phyloP scores from a whole-genome alignment of 2,888 invertebrate species.

The Trichacis sp. region DNA sequence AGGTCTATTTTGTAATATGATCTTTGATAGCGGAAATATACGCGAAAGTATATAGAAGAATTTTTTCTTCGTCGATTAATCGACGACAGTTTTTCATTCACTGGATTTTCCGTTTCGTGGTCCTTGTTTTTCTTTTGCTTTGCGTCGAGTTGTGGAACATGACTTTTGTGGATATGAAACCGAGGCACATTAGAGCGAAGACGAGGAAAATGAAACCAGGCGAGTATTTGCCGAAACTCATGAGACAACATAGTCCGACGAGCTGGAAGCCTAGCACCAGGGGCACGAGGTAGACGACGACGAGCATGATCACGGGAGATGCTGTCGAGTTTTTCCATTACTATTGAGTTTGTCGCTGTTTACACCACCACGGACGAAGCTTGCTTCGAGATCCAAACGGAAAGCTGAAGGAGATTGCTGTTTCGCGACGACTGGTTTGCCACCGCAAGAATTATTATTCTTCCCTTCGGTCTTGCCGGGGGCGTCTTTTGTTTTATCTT shows the following conservation, averaged over 20 bases:
- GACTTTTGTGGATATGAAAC: conserved; percentile 57
- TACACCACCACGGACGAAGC: too few relatives aligned
- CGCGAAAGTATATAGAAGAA: neutral
- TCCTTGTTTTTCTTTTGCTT: conserved; percentile 35
- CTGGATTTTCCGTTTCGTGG: conserved; percentile 50
- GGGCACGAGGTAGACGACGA: conserved; percentile 59
- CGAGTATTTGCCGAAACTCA: conserved; percentile 57
- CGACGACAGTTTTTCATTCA: conserved; percentile 17
- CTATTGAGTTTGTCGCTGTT: too few relatives aligned
- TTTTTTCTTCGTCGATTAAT: too few relatives aligned
- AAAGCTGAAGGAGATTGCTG: too few relatives aligned
- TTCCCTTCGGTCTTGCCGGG: neutral
- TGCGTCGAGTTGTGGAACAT: conserved; percentile 52
- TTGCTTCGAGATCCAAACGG: too few relatives aligned
- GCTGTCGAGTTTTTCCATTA: too few relatives aligned
- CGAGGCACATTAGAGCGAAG: conserved; percentile 58
- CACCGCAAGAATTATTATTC: too few relatives aligned
- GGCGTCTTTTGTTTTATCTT: neutral
- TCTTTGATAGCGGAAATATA: neutral
- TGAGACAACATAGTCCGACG: conserved; percentile 52
- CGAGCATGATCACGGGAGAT: conserved; percentile 47
- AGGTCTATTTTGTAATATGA: too few relatives aligned
- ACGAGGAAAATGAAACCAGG: conserved; percentile 64
- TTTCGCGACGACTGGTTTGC: too few relatives aligned
- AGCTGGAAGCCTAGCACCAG: conserved; percentile 56